phyloP scores from a whole-genome alignment of 2,797 vertebrate genomes.

The Gymnothorax reevesii region DNA sequence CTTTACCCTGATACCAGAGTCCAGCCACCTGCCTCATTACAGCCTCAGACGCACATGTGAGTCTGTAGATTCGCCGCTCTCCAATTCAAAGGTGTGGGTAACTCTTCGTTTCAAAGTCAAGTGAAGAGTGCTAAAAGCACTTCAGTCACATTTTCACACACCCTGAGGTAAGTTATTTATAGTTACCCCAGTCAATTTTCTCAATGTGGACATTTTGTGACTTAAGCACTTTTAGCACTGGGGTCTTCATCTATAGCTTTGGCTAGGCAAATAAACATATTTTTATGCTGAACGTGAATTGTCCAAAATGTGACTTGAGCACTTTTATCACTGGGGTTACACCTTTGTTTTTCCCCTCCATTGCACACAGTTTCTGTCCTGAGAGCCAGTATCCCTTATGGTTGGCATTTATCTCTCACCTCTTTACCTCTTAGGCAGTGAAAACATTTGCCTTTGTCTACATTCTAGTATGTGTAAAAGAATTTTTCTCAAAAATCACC shows the following conservation, averaged over 20 bases:
- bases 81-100: background rate
- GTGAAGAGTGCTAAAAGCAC: too few relatives aligned
- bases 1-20: conserved; percentile 52
- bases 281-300: too few relatives aligned
- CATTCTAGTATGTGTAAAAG: background rate
- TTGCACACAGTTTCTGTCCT: background rate
- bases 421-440: too few relatives aligned
- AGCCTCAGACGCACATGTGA: conserved; percentile 68
- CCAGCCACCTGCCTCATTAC: conserved; percentile 50
- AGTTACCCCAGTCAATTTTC: too few relatives aligned
- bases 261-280: too few relatives aligned
- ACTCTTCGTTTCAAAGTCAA: background rate
- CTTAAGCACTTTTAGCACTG: too few relatives aligned
- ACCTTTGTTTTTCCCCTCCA: background rate
- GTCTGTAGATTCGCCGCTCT: conserved; percentile 35
- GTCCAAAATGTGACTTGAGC: too few relatives aligned
- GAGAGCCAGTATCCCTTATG: background rate
- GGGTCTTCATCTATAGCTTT: too few relatives aligned
- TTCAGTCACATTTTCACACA: too few relatives aligned
- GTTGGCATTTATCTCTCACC: background rate
- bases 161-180: too few relatives aligned
- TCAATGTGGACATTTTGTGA: too few relatives aligned
- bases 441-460: background rate
- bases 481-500: background rate
- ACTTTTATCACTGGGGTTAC: background rate